These are phyloP conservation scores for Sebastes vulpes DNA, from an alignment of 2,797 vertebrate species.

Conservation along the genomic window DNA sequence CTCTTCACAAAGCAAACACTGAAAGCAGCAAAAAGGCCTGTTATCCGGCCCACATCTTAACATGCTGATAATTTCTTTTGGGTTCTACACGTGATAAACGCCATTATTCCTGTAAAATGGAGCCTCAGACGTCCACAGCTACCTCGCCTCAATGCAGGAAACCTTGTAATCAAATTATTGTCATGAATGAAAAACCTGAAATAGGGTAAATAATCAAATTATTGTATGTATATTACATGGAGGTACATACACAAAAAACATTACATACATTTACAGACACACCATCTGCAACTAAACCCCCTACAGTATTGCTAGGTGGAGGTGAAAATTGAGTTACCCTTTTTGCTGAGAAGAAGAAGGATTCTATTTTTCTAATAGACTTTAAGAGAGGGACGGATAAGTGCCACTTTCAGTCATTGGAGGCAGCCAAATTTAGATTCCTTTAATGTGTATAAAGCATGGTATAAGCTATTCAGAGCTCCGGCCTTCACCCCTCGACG, in stretches of 20 bases:
- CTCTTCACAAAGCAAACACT: constrained; percentile 2
- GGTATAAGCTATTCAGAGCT: constrained; percentile 31
- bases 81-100: constrained; percentile 6
- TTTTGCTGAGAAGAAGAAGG: background rate
- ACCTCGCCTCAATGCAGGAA: background rate
- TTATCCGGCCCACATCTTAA: background rate
- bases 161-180: background rate
- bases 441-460: constrained; percentile 45
- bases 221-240: background rate
- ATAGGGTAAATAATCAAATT: background rate
- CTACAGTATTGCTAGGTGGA: background rate
- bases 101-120: constrained; percentile 43
- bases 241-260: background rate
- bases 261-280: background rate
- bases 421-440: constrained; percentile 54
- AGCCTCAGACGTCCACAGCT: background rate
- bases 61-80: constrained; percentile 1
- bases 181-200: background rate
- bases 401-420: constrained; percentile 42
- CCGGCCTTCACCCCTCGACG: constrained; percentile 33
- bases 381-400: constrained; percentile 22
- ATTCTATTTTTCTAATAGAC: constrained; percentile 40
- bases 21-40: constrained; percentile 1
- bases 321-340: constrained; percentile 10
- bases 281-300: background rate